Percentiles rank a stretch among this genome's conserved stretches.
Evolutionary conservation across 2,113 vertebrate genomes (phyloP).

Genomic region (Sander lucioperca): DNA sequence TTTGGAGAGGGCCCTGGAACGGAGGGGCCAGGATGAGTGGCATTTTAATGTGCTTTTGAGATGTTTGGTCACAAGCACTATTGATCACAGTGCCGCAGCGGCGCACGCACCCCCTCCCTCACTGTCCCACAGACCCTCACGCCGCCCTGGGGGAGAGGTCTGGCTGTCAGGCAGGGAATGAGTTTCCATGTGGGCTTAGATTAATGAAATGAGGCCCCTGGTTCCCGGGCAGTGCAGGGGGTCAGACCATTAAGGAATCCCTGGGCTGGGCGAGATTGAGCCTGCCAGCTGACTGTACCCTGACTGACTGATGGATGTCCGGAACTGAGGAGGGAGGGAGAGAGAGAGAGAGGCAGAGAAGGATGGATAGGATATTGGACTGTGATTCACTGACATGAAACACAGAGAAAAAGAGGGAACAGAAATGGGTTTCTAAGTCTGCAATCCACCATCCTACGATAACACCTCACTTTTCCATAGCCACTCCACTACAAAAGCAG

Average conservation of each 20-base stretch:
- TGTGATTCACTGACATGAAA: conserved; percentile 30
- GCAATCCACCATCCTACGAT: not conserved
- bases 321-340: conserved; percentile 11
- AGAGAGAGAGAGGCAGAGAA: conserved; percentile 13
- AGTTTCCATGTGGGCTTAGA: conserved; percentile 83
- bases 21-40: conserved; percentile 83
- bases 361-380: conserved; percentile 50
- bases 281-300: conserved; percentile 73
- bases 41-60: conserved; percentile 89
- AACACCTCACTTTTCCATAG: conserved; percentile 24
- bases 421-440: conserved; percentile 24
- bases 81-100: conserved; percentile 82
- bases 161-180: conserved; percentile 86
- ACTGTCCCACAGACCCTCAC: conserved; percentile 64
- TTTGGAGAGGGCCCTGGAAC: conserved; percentile 81
- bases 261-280: conserved; percentile 78
- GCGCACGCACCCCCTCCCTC: conserved; percentile 33
- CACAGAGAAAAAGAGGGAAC: conserved; percentile 13
- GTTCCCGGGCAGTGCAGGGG: conserved; percentile 72
- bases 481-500: conserved; percentile 38
- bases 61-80: conserved; percentile 88
- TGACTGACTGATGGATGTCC: conserved; percentile 79
- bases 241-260: conserved; percentile 85
- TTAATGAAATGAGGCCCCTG: conserved; percentile 84
- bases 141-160: conserved; percentile 70